Percentiles rank a stretch among this genome's conserved stretches.
Evolutionary conservation across 2,888 invertebrate genomes (phyloP).

Genomic region (Kryphioiulus occultus): DNA sequence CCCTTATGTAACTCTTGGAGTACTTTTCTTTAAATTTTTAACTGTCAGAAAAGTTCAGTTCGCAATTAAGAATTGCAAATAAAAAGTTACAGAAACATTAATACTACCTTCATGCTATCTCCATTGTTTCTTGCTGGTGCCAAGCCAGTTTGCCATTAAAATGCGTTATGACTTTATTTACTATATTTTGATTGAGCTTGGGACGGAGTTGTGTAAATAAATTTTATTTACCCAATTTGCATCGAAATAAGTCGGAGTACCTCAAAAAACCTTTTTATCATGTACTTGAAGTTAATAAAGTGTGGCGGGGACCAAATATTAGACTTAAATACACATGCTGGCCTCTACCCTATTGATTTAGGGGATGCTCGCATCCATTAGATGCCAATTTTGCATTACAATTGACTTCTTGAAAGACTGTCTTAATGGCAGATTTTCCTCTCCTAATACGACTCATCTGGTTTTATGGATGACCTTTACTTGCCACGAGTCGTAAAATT

Average conservation of each 20-base stretch:
- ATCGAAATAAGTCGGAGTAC: conserved; percentile 21
- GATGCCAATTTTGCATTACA: conserved; percentile 31
- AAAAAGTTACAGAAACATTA: not conserved
- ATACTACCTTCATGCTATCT: not conserved
- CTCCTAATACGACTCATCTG: conserved; percentile 10
- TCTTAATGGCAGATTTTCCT: not conserved
- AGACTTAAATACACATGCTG: conserved; percentile 24
- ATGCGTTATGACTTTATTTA: conserved; percentile 17
- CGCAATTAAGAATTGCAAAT: not conserved
- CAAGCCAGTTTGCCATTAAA: not conserved
- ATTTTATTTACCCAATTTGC: conserved; percentile 22
- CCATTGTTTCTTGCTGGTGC: not conserved
- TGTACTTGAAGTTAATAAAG: conserved; percentile 30
- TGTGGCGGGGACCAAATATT: conserved; percentile 12
- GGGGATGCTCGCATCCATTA: not conserved
- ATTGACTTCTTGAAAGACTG: not conserved
- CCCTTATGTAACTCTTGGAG: no score
- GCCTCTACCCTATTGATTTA: conserved; percentile 2
- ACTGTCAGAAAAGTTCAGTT: not conserved
- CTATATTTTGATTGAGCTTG: conserved; percentile 28
- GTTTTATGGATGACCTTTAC: conserved; percentile 26
- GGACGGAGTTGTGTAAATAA: conserved; percentile 24
- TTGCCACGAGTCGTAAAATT: not conserved
- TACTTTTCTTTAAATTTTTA: not conserved
- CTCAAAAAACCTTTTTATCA: conserved; percentile 7